Evolutionary conservation across 2,797 vertebrate species (phyloP).

Genomic region (Ctenopoma multispine): DNA sequence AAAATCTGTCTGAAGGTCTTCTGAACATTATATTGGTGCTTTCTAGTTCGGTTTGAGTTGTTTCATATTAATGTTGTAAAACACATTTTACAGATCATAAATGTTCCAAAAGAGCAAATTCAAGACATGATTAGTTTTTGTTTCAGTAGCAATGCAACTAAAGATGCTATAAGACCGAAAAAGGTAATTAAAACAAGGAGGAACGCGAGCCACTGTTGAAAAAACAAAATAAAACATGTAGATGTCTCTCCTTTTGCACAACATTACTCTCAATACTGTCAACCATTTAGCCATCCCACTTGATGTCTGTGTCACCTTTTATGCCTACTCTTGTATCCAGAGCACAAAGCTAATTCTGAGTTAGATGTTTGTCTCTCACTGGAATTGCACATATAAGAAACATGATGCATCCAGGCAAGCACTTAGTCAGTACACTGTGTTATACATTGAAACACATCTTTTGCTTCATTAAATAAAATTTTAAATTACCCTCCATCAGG

Average conservation of each 20-base stretch:
- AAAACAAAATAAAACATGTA: constrained; percentile 7
- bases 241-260: constrained; percentile 5
- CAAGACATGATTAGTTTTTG: too few relatives aligned
- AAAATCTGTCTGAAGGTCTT: not conserved
- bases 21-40: not conserved
- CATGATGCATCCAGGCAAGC: constrained; percentile 8
- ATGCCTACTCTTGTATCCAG: constrained; percentile 17
- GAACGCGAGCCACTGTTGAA: not conserved
- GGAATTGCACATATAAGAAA: constrained; percentile 38
- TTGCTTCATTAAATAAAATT: constrained; percentile 34
- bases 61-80: too few relatives aligned
- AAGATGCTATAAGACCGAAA: too few relatives aligned
- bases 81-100: too few relatives aligned
- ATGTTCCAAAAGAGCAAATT: too few relatives aligned
- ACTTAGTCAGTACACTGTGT: not conserved
- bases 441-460: constrained; percentile 22
- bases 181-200: not conserved
- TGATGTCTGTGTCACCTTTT: constrained; percentile 51
- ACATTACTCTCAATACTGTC: constrained; percentile 1
- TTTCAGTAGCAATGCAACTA: too few relatives aligned
- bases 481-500: constrained; percentile 53
- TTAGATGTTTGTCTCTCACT: constrained; percentile 44
- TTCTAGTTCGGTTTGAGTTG: not conserved
- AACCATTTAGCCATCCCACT: constrained; percentile 26
- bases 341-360: constrained; percentile 46